Base-by-base conservation (phyloP, 2,113 vertebrate genomes). In the Scomber japonicus region DNA sequence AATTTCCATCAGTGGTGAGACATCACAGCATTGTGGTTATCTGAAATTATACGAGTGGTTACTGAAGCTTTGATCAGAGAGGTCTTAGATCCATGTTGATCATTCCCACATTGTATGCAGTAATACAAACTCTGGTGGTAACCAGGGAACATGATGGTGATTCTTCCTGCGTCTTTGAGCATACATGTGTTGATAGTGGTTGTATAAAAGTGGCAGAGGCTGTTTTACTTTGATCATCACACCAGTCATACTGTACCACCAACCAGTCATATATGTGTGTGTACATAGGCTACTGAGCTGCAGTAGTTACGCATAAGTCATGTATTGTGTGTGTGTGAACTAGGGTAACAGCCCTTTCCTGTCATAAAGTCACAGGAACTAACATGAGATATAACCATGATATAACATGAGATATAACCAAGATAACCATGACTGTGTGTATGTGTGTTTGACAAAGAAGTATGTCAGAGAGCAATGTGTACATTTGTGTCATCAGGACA, bases 51-150 rank as follows among this genome's bases (percentile, higher is more conserved):
- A 72, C 10, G 5, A 59, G 40, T 17, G 69, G 21, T 14, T 74
- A 66, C 40, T 78, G 54, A 67, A 63, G 66, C 62, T 88, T 85
- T 82, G 63, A 79, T 84, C 68, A 80, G 17, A 40, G 62, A 68
- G 30, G 21, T 55, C 70, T 65, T 8, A 71, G 69, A 72, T 63
- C 63, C 31, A 51, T 50, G 72, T 13, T 68, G 60, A 84, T 84
- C 13, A 31, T 71, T 80, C 35, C 72, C 75, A 80, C 69, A 78
- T 69, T 82, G 56, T 71, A 40, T 21, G 19, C 53, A 68, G 61
- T n/a, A 21, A 40, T 24, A 55, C 17, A 64, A 75, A 63, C 31
- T 13, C 46, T 6, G 14, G 27, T 35, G 3, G 59, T 60, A 40
- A 50, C 65, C 10, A 45, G 19, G 51, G 61, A 80, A 66, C 24